Evolutionary conservation across 2,113 vertebrate genomes (phyloP).

Genomic region (Thinocorus orbignyianus): DNA sequence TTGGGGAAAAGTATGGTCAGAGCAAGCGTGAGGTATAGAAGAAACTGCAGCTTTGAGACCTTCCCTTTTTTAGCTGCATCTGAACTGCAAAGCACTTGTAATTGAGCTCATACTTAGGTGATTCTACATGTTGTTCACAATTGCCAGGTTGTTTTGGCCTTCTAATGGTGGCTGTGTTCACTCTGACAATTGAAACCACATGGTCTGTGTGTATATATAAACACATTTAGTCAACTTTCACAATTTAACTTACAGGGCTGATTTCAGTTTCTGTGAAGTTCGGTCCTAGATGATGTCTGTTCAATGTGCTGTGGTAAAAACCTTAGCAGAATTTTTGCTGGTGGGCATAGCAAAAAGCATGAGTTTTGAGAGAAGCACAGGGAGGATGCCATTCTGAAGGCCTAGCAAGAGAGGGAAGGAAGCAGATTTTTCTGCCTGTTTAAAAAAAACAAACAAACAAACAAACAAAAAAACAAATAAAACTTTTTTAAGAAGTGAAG

Average conservation of each 20-base stretch:
- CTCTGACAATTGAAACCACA: background rate
- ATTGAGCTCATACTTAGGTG: background rate
- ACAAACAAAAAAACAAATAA: too few species aligned
- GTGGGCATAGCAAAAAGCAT: background rate
- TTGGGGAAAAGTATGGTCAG: background rate
- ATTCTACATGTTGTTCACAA: background rate
- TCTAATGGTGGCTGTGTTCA: background rate
- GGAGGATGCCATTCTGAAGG: background rate
- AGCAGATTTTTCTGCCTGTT: background rate
- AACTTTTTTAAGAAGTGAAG: background rate
- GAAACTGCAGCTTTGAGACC: background rate
- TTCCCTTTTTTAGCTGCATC: background rate
- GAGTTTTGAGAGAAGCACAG: background rate
- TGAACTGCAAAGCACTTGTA: background rate
- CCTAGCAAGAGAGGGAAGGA: background rate
- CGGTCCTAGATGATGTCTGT: background rate
- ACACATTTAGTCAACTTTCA: background rate
- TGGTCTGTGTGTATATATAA: background rate
- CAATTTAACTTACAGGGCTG: background rate
- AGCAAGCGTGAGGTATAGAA: background rate
- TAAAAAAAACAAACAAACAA: background rate
- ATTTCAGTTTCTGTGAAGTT: background rate
- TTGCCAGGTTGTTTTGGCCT: background rate
- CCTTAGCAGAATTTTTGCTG: background rate
- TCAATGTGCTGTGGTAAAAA: background rate